phyloP scores from a whole-genome alignment of 2,888 invertebrate species.

The Agrotis ipsilon region DNA sequence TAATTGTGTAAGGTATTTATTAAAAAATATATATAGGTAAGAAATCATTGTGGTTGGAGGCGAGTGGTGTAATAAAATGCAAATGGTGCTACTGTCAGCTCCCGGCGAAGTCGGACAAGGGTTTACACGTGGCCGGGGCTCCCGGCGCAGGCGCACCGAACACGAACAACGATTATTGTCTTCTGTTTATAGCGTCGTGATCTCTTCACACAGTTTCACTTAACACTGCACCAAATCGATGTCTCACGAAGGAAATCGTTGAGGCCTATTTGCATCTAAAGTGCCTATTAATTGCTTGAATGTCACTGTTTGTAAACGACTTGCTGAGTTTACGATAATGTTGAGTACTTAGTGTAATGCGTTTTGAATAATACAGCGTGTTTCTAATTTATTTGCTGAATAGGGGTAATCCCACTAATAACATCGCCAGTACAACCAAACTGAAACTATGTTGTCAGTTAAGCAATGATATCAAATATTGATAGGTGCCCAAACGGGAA shows the following conservation, averaged over 20 bases:
- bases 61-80: constrained; percentile 66
- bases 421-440: too few species aligned
- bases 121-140: constrained; percentile 75
- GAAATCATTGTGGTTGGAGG: constrained; percentile 38
- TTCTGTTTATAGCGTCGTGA: constrained; percentile 82
- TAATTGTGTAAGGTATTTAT: constrained; percentile 10
- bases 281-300: constrained; percentile 74
- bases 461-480: too few species aligned
- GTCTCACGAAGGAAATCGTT: constrained; percentile 74
- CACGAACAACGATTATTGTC: constrained; percentile 82
- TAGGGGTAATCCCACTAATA: too few species aligned
- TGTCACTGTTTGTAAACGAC: constrained; percentile 62
- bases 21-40: constrained; percentile 27
- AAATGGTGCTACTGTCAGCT: constrained; percentile 71
- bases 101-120: constrained; percentile 70
- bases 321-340: constrained; percentile 59
- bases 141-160: constrained; percentile 71
- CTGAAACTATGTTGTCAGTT: too few species aligned
- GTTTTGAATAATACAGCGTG: constrained; percentile 48
- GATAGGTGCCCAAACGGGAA: too few species aligned
- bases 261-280: constrained; percentile 78
- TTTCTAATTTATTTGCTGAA: background rate
- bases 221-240: constrained; percentile 71
- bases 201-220: constrained; percentile 76
- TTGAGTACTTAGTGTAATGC: constrained; percentile 45